phyloP scores from a whole-genome alignment of 2,888 invertebrate genomes.

The Hirtodrosophila duncani region DNA sequence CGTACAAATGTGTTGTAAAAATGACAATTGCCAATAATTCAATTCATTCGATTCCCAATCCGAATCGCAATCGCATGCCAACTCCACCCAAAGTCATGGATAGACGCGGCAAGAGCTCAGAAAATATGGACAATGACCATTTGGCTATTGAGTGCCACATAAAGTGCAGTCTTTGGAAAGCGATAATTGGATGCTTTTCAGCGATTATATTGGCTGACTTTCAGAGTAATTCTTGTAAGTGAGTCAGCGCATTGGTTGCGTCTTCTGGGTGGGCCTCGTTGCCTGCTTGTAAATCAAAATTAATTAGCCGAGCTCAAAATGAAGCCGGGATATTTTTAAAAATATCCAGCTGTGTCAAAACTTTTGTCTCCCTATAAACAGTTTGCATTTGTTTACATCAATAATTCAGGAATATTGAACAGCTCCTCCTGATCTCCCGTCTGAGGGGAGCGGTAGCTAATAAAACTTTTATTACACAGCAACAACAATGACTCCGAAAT shows the following conservation, averaged over 20 bases:
- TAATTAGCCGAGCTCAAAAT: constrained; percentile 50
- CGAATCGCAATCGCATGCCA: constrained; percentile 7
- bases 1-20: constrained; percentile 47
- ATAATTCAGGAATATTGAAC: constrained; percentile 35
- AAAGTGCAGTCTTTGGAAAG: constrained; percentile 10
- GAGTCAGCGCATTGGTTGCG: constrained; percentile 22
- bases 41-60: constrained; percentile 33
- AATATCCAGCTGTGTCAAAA: constrained; percentile 40
- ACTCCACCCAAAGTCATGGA: background rate
- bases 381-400: constrained; percentile 38
- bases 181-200: constrained; percentile 10
- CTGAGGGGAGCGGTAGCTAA: constrained; percentile 33
- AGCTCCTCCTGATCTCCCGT: background rate
- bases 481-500: constrained; percentile 19
- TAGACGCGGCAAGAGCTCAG: constrained; percentile 6
- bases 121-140: constrained; percentile 9
- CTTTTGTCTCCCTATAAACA: constrained; percentile 27
- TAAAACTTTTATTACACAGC: constrained; percentile 61
- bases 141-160: constrained; percentile 1
- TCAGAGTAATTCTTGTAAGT: no score
- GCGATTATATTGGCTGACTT: constrained; percentile 15
- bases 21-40: constrained; percentile 55
- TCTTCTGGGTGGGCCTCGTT: constrained; percentile 39
- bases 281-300: constrained; percentile 52
- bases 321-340: constrained; percentile 22